Evolutionary conservation across 2,888 invertebrate species (phyloP).

Genomic region (Dendrolimus houi): DNA sequence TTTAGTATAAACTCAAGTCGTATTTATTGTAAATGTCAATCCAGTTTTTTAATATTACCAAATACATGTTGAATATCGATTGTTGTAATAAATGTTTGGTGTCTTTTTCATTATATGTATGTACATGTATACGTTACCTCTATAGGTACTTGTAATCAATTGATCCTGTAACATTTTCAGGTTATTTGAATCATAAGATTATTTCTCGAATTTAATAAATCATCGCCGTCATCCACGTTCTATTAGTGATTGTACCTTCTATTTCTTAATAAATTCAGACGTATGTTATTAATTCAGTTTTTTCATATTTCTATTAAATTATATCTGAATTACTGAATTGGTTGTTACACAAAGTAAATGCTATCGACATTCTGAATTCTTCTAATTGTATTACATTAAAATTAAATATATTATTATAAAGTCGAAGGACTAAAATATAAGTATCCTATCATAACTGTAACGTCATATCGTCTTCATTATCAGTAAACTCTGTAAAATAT

Average conservation of each 20-base stretch:
- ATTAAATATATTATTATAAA: not conserved
- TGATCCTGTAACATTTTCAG: not conserved
- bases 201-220: not conserved
- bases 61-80: slow-evolving; percentile 3
- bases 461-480: not conserved
- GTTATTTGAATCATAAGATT: not conserved
- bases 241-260: no score
- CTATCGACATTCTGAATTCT: not conserved
- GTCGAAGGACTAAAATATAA: not conserved
- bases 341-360: not conserved
- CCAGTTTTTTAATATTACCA: slow-evolving; percentile 18
- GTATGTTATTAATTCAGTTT: not conserved
- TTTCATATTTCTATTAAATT: not conserved
- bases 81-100: slow-evolving; percentile 8
- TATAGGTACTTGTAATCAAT: not conserved
- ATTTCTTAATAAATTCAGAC: not conserved
- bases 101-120: not conserved
- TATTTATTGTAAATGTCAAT: slow-evolving; percentile 1
- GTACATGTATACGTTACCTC: not conserved
- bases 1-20: not conserved
- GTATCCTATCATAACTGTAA: not conserved
- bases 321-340: not conserved
- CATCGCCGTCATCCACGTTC: no score
- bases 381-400: not conserved
- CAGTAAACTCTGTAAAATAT: not conserved